Base-by-base conservation (phyloP, 2,888 invertebrate genomes). In the Oscheius sp. region DNA sequence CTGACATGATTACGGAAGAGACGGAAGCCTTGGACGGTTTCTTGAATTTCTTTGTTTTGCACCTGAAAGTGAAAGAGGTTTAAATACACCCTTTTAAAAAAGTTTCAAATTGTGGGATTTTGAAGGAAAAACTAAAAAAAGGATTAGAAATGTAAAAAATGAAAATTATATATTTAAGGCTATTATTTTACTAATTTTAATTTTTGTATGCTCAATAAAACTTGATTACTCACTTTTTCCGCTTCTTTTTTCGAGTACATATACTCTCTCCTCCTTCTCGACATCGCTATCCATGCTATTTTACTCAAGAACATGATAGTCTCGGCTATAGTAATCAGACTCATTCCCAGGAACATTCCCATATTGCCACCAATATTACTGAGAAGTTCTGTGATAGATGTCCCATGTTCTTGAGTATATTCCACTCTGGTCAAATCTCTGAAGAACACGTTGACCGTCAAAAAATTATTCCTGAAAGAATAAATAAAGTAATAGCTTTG, bases 331-430 rank as follows among this genome's bases (percentile, higher is more conserved):
- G 84, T 83, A 36, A 85, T 74, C n/a, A 86, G 68, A n/a, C 78
- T 78, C 82, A 85, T 84, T n/a, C 85, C 85, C 59, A 85, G 64
- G 63, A 84, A 86, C 70, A 85, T 72, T 8, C 85, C 85, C 83
- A 85, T 82, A 63, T 83, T 86, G 6, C 85, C 85, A 44, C 85
- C 85, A 64, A 85, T 83, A 74, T 85, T 81, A 70, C 77, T 77
- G 47, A 78, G 71, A 12, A 75, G 65, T 65, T 82, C 76, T 8
- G 75, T 79, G 32, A 82, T 49, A 4, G 80, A 70, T 36, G 74
- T 72, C 22, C 74, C 75, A 38, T 80, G 76, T 50, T 75, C 74
- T 66, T 83, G 83, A 22, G 71, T 74, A 68, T 84, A 83, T 62
- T 84, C 78, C 1, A 81, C 82, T 44, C 82, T 80, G 36, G 77